These are phyloP conservation scores for Cygnus atratus DNA, from an alignment of 2,113 vertebrate genomes.

Conservation along the genomic window DNA sequence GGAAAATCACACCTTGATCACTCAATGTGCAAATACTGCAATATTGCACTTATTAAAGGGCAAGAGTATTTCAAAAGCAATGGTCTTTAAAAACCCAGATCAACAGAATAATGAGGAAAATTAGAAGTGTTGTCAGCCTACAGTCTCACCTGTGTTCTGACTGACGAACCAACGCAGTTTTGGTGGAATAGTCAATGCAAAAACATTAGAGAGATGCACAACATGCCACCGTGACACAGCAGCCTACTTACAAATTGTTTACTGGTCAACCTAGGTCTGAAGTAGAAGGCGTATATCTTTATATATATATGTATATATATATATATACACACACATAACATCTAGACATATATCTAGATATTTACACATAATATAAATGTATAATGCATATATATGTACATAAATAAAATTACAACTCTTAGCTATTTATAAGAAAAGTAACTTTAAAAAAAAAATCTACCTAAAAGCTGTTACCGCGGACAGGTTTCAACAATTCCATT, in stretches of 20 bases:
- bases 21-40: slow-evolving; percentile 12
- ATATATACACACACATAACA: not conserved
- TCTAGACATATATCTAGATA: not conserved
- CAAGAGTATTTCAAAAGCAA: slow-evolving; percentile 16
- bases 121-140: not conserved
- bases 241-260: not conserved
- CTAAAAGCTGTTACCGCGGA: not conserved
- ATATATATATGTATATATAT: not conserved
- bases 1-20: not conserved
- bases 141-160: not conserved
- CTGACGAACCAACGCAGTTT: not conserved
- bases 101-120: not conserved
- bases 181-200: not conserved
- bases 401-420: not conserved
- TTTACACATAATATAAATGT: not conserved
- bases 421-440: not conserved
- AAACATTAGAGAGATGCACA: not conserved
- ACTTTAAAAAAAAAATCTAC: not conserved
- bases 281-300: not conserved
- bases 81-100: not conserved
- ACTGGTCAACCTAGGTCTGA: not conserved
- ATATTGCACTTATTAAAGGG: not conserved
- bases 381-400: not conserved
- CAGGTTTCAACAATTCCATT: not conserved
- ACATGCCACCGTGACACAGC: not conserved